Conservation (phyloP, 1,140 invertebrate species). For the Drosophila kepulauana region DNA sequence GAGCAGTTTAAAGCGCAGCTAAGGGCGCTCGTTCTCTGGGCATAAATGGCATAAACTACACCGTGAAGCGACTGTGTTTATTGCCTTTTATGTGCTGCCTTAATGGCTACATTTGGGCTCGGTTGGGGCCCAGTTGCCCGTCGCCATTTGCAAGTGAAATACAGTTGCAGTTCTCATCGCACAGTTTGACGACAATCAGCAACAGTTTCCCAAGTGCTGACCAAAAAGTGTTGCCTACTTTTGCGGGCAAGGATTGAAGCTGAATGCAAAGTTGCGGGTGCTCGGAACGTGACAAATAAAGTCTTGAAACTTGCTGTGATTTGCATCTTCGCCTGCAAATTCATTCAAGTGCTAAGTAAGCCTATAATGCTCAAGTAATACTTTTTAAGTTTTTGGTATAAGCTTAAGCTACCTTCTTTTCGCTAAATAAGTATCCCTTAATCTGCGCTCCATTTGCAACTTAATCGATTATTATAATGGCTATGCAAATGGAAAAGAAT, state of each 20-base stretch:
- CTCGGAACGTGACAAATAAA: not conserved
- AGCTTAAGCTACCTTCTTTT: not conserved
- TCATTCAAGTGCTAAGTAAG: not conserved
- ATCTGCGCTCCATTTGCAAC: conserved; percentile 1
- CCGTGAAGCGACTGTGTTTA: conserved; percentile 70
- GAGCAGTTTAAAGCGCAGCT: conserved; percentile 64
- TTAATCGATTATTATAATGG: conserved; percentile 38
- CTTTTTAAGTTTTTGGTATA: not conserved
- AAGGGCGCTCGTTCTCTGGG: conserved; percentile 40
- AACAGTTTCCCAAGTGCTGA: conserved; percentile 23
- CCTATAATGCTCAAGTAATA: not conserved
- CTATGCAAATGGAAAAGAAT: conserved; percentile 38
- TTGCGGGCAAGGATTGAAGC: conserved; percentile 10
- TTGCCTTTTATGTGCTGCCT: conserved; percentile 74
- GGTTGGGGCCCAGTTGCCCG: not conserved
- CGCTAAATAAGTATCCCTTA: not conserved
- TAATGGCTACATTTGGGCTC: conserved; percentile 69
- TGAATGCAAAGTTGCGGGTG: not conserved
- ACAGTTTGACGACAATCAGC: conserved; percentile 30
- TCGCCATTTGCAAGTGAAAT: conserved; percentile 35
- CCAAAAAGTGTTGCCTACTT: conserved; percentile 36
- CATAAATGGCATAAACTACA: conserved; percentile 74
- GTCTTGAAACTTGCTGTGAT: not conserved
- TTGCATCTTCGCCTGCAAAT: not conserved
- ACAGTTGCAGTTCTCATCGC: conserved; percentile 17